Conservation (phyloP, 2,888 invertebrate species). For the Hedychridium roseum region DNA sequence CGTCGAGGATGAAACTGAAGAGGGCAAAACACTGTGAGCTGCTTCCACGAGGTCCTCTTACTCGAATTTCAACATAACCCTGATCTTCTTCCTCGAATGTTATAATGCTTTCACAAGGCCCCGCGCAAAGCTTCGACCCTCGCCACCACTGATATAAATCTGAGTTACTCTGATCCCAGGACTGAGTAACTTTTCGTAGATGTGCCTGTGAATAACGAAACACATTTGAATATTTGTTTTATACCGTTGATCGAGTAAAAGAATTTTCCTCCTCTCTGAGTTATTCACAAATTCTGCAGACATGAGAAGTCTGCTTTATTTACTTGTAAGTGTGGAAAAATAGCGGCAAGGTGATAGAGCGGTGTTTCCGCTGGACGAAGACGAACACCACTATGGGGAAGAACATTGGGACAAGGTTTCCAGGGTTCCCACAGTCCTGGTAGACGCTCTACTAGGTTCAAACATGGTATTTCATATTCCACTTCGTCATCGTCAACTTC, state of each 20-base stretch:
- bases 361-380: conserved; percentile 68
- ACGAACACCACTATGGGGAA: conserved; percentile 73
- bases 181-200: conserved; percentile 67
- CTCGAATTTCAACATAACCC: conserved; percentile 72
- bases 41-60: conserved; percentile 70
- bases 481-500: conserved; percentile 74
- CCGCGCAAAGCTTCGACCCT: conserved; percentile 75
- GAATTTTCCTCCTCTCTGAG: background rate
- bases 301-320: too few relatives aligned
- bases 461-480: conserved; percentile 80
- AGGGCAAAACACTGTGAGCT: conserved; percentile 73
- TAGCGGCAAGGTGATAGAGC: conserved; percentile 70
- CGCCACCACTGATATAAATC: conserved; percentile 78
- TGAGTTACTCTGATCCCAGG: conserved; percentile 67
- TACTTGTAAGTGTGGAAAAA: conserved; percentile 76
- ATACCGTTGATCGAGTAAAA: conserved; percentile 3
- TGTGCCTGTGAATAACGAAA: conserved; percentile 64
- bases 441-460: conserved; percentile 72
- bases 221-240: conserved; percentile 7
- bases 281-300: too few relatives aligned
- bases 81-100: conserved; percentile 68
- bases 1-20: conserved; percentile 72
- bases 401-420: conserved; percentile 63
- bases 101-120: conserved; percentile 74
- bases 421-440: conserved; percentile 74